These are phyloP conservation scores for Operophtera brumata DNA, from an alignment of 2,888 invertebrate genomes.

Conservation along the genomic window DNA sequence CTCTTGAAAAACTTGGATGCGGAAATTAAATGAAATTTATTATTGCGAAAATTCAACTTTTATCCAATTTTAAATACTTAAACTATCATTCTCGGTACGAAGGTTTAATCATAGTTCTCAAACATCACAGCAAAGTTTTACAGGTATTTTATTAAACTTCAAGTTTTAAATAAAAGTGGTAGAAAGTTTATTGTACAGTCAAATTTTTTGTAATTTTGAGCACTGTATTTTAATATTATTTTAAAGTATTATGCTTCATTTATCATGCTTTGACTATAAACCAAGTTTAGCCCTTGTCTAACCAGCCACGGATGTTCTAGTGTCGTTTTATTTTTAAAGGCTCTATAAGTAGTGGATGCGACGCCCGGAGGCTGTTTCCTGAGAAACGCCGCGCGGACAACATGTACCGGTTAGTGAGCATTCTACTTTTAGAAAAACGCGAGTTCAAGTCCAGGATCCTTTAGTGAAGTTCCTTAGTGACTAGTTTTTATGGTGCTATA, in stretches of 20 bases:
- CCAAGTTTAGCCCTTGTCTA: constrained; percentile 23
- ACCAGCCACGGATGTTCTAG: constrained; percentile 27
- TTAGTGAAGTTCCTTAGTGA: constrained; percentile 15
- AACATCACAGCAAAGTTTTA: too few species aligned
- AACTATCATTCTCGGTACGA: too few species aligned
- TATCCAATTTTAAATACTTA: too few species aligned
- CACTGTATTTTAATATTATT: too few species aligned
- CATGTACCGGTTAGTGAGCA: constrained; percentile 70
- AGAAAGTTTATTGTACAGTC: too few species aligned
- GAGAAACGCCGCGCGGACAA: constrained; percentile 44
- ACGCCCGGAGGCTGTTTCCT: constrained; percentile 48
- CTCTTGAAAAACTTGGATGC: neutral
- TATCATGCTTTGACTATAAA: too few species aligned
- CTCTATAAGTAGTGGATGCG: constrained; percentile 60
- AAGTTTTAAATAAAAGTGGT: too few species aligned
- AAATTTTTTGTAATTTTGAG: too few species aligned
- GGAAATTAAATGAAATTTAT: neutral
- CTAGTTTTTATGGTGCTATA: constrained; percentile 20
- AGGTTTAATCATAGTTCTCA: too few species aligned
- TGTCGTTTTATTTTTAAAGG: constrained; percentile 59
- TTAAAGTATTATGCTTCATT: too few species aligned
- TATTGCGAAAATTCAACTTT: too few species aligned
- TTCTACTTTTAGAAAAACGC: constrained; percentile 37
- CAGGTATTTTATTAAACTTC: too few species aligned
- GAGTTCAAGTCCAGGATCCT: constrained; percentile 24